These are phyloP conservation scores for Ormyrus thymus DNA, from an alignment of 2,888 invertebrate genomes.

Conservation along the genomic window DNA sequence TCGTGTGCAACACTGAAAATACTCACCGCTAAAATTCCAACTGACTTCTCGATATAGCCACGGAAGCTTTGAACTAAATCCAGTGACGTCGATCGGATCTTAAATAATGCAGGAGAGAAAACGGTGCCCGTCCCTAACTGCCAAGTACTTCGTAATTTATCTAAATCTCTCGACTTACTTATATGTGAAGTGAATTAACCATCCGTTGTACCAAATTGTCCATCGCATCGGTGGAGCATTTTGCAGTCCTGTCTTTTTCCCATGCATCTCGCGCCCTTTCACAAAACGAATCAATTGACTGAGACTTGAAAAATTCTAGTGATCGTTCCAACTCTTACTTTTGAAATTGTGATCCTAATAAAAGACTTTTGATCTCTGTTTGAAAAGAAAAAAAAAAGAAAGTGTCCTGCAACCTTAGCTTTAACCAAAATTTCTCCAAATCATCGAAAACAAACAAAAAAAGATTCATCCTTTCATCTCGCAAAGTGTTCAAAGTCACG, in stretches of 20 bases:
- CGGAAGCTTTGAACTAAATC: neutral
- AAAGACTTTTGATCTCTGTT: neutral
- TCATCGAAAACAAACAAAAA: constrained; percentile 5
- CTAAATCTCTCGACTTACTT: neutral
- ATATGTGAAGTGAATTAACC: neutral
- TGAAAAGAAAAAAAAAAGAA: neutral
- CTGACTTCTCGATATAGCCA: neutral
- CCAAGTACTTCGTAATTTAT: constrained; percentile 20
- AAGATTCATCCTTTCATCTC: constrained; percentile 10
- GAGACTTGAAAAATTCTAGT: neutral
- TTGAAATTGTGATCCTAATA: constrained; percentile 1
- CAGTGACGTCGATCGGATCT: neutral
- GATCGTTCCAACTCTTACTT: neutral
- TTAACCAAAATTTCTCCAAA: neutral
- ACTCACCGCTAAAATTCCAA: neutral
- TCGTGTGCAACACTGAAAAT: neutral
- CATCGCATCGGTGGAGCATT: neutral
- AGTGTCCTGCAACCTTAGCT: neutral
- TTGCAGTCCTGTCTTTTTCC: constrained; percentile 13
- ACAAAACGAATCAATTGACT: constrained; percentile 16
- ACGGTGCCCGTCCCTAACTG: constrained; percentile 26
- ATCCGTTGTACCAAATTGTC: no score
- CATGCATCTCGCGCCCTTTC: neutral
- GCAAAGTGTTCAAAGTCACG: constrained; percentile 31
- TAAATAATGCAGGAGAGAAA: neutral